A percentile compares a stretch with the other conserved stretches of the same genome.
Evolutionary conservation across 92 coral and sea anemone species (phyloP).

Genomic region (Epizoanthus ramosus): DNA sequence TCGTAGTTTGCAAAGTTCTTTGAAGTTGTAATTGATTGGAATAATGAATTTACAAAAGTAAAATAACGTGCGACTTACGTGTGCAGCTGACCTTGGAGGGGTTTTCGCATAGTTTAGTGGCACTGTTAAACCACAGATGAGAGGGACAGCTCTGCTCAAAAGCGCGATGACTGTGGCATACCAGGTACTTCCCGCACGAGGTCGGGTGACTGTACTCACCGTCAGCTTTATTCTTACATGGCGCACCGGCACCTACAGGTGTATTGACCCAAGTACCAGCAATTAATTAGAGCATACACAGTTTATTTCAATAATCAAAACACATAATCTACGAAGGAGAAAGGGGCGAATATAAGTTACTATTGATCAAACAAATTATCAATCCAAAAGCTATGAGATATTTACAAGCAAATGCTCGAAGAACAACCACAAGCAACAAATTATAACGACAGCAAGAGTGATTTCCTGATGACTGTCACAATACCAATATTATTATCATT

Average conservation of each 20-base stretch:
- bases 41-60: neutral
- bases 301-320: neutral
- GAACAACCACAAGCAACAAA: too few relatives aligned
- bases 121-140: conserved; percentile 22
- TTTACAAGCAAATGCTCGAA: too few relatives aligned
- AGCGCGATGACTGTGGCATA: conserved; percentile 19
- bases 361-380: too few relatives aligned
- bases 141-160: conserved; percentile 21
- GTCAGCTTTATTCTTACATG: conserved; percentile 12
- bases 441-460: too few relatives aligned
- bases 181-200: conserved; percentile 44
- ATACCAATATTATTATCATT: too few relatives aligned
- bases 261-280: neutral
- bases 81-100: conserved; percentile 9
- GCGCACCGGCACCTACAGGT: neutral
- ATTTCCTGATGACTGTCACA: too few relatives aligned
- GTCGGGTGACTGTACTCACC: conserved; percentile 49
- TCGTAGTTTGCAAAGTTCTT: too few relatives aligned
- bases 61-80: conserved; percentile 18
- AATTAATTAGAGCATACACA: neutral
- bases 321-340: too few relatives aligned
- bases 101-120: conserved; percentile 33
- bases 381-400: too few relatives aligned
- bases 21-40: too few relatives aligned
- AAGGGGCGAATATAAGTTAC: too few relatives aligned